Base-by-base conservation (phyloP, 1,140 invertebrate genomes). In the Sinonovacula constricta region DNA sequence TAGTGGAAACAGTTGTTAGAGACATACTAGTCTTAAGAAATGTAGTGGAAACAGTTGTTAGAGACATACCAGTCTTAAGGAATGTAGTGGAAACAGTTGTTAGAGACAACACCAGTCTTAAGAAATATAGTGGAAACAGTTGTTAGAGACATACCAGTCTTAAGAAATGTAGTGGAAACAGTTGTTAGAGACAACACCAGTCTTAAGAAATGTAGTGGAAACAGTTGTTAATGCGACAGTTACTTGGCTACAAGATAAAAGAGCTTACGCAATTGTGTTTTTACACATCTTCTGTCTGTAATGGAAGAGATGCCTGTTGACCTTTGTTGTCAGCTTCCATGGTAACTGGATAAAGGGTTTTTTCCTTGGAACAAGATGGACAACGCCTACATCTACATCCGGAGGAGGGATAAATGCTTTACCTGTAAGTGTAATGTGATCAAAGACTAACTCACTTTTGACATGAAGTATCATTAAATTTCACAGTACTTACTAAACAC, bases 321-420 rank as follows among this genome's bases (percentile, higher is more conserved):
- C 94, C 93, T 98, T 99, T 88, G 99, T 97, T 56, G 98, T 94
- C 15, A 98, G 88, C 80, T 94, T 90, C 91, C 99, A 99, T 0
- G 96, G 94, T 33, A 96, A 92, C 12, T 87, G 83, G 80, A 97
- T 96, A 3, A 94, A 86, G 1, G 98, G 98, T 60, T 93, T 89
- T 81, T 93, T 93, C 2, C 95, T 88, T 2, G 99, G 98, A 28
- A 93, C 93, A 59, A 99, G 93, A 59, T 95, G 94, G 0, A 99
- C 97, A 12, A 99, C 95, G 57, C 96, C 97, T 3, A 99, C 98
- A 92, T 99, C 97, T 7, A 99, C 98, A 67, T 99, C 93, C 0
- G 98, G 98, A 87, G 95, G 94, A 0, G 98, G 98, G 57, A 99
- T 92, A 93, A 99, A 99, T 7, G 95, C 95, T 81, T 91, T 92